Evolutionary conservation across 2,113 vertebrate species (phyloP).

Genomic region (Salminus brasiliensis): DNA sequence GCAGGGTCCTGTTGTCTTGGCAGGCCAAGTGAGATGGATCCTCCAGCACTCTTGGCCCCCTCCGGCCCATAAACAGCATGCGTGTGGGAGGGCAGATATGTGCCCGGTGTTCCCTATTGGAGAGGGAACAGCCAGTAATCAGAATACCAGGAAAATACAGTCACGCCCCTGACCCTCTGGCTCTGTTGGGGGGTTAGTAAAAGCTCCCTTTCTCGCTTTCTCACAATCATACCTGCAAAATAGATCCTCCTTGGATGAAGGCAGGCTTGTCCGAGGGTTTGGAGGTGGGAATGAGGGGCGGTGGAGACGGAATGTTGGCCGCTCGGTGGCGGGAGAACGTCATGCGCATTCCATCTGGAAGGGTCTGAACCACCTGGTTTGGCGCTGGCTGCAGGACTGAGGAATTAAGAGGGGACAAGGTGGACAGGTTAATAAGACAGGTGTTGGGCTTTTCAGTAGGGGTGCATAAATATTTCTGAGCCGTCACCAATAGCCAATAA

Average conservation of each 20-base stretch:
- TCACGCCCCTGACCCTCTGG: neutral
- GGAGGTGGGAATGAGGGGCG: conserved; percentile 98
- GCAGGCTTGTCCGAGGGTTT: conserved; percentile 97
- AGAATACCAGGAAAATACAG: conserved; percentile 1
- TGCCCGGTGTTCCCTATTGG: conserved; percentile 92
- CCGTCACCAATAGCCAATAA: no score
- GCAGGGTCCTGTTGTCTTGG: conserved; percentile 90
- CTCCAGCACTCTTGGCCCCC: conserved; percentile 86
- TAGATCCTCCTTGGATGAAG: conserved; percentile 96
- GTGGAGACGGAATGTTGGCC: conserved; percentile 86
- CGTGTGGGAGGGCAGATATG: conserved; percentile 90
- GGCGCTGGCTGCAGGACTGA: conserved; percentile 92
- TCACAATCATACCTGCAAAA: conserved; percentile 94
- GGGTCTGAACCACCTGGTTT: conserved; percentile 88
- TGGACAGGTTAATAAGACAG: neutral
- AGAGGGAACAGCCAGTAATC: conserved; percentile 36
- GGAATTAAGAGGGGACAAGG: conserved; percentile 1
- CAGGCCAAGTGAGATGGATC: conserved; percentile 93
- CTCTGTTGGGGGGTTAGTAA: no score
- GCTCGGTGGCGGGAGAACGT: conserved; percentile 89
- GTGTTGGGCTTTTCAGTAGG: no score
- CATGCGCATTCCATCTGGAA: conserved; percentile 88
- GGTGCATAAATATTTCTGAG: no score
- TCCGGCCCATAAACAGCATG: conserved; percentile 88
- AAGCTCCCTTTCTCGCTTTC: no score